Base-by-base conservation (phyloP, 2,113 vertebrate species). In the Crotalus helleri region DNA sequence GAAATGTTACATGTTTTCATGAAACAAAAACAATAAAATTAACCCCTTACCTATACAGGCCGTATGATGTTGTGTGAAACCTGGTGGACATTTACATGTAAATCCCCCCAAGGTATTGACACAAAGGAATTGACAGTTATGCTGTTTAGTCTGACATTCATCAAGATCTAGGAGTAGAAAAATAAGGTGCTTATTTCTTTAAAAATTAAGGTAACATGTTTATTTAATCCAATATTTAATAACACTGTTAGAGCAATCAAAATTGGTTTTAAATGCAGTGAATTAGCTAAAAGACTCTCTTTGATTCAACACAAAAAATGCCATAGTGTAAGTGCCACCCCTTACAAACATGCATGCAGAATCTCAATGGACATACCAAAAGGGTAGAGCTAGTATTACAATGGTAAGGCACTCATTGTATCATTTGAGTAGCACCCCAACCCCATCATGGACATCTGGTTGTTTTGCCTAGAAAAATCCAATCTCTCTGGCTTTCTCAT, bases 91-190 rank as follows among this genome's bases (percentile, higher is more conserved):
- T 97, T 98, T 98, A 96, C 98, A 99, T 21, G 98, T 98, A 91
- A 99, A 98, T 3, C 98, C 98, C 49, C 98, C 98, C 26, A 99
- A 96, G 5, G 98, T 98, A 95, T 99, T 98, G 94, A 97, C 96
- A 92, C 98, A 98, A 85, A 98, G 97, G 95, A 98, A 99, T 92
- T 98, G 98, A 95, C 98, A 99, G 11, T 98, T 99, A 94, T 99
- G 98, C 58, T 98, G 98, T 90, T 98, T 98, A 88, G 97, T 98
- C 85, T 98, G 98, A 96, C 98, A 98, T 97, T 99, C 98, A 88
- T 98, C 98, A 74, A 99, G 98, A 96, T 99, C 98, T 98, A 96
- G 88, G 96, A 94, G 93, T 94, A 95, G 96, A 86, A 85, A 23
- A 19, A 61, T 7, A 1, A 21, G 5, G 8, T 26, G 3, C 39